These are phyloP conservation scores for Drosophila fulvimacula DNA, from an alignment of 2,888 invertebrate genomes.

Conservation along the genomic window DNA sequence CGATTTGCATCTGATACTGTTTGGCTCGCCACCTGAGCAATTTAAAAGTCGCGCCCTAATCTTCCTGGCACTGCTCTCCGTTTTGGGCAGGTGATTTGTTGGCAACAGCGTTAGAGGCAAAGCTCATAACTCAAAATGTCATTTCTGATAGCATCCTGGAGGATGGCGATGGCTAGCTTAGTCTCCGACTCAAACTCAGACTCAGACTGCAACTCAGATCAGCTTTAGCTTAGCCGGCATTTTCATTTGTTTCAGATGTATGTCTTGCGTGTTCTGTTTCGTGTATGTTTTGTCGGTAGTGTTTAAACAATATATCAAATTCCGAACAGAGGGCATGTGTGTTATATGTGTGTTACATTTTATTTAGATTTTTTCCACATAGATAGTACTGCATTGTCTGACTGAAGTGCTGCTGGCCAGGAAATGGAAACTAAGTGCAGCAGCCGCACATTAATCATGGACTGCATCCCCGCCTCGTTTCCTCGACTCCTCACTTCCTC, in stretches of 20 bases:
- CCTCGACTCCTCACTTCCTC: background rate
- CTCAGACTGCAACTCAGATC: slow-evolving; percentile 13
- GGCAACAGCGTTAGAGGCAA: slow-evolving; percentile 40
- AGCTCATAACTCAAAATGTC: slow-evolving; percentile 70
- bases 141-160: slow-evolving; percentile 63
- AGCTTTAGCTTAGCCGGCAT: slow-evolving; percentile 26
- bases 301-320: slow-evolving; percentile 70
- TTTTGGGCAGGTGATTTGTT: slow-evolving; percentile 66
- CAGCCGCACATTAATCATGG: slow-evolving; percentile 80
- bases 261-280: slow-evolving; percentile 18
- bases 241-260: slow-evolving; percentile 32
- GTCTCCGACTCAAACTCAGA: slow-evolving; percentile 8
- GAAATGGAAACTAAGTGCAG: slow-evolving; percentile 68
- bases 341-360: slow-evolving; percentile 68
- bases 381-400: slow-evolving; percentile 62
- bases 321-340: slow-evolving; percentile 48
- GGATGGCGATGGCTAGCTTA: slow-evolving; percentile 14
- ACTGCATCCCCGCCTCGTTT: slow-evolving; percentile 19
- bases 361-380: slow-evolving; percentile 67
- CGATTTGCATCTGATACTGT: slow-evolving; percentile 7
- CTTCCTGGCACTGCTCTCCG: slow-evolving; percentile 49
- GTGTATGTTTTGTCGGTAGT: slow-evolving; percentile 27
- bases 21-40: slow-evolving; percentile 49
- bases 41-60: slow-evolving; percentile 66
- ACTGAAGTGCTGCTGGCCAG: slow-evolving; percentile 42